phyloP scores from a whole-genome alignment of 2,113 vertebrate genomes.

The Pelecanus crispus region DNA sequence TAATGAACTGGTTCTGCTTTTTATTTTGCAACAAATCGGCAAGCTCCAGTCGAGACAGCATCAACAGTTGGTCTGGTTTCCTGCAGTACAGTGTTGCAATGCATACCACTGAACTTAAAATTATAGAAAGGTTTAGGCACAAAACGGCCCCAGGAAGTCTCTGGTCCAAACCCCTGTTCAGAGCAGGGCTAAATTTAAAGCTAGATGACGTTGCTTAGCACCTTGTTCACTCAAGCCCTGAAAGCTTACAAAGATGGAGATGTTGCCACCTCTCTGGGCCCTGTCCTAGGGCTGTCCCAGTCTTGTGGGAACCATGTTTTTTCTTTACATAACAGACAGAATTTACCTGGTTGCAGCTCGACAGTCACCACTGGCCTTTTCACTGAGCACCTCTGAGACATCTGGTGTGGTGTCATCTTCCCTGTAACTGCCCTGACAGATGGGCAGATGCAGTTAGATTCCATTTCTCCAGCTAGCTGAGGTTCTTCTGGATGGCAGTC shows the following conservation, averaged over 20 bases:
- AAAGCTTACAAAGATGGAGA: not conserved
- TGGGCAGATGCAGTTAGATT: not conserved
- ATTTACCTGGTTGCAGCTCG: not conserved
- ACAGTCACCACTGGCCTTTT: not conserved
- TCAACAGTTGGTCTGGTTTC: not conserved
- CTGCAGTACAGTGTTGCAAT: not conserved
- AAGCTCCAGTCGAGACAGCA: not conserved
- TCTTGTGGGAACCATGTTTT: rapidly evolving
- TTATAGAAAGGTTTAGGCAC: not conserved
- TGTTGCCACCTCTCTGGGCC: not conserved
- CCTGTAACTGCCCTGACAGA: not conserved
- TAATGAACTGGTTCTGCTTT: not conserved
- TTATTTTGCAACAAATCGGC: not conserved
- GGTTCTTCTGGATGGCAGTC: not conserved
- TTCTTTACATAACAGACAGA: not conserved
- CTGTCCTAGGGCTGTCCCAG: not conserved
- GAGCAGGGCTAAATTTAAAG: not conserved
- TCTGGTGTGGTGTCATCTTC: not conserved
- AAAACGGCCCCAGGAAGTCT: not conserved
- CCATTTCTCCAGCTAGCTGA: not conserved
- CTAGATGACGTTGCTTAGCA: not conserved
- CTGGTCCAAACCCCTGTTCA: not conserved
- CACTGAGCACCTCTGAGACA: not conserved
- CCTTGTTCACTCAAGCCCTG: not conserved
- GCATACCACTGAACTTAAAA: not conserved